A percentile compares a stretch with the other conserved stretches of the same genome.
phyloP scores from a whole-genome alignment of 1,140 invertebrate species.

The Zaprionus ornatus region DNA sequence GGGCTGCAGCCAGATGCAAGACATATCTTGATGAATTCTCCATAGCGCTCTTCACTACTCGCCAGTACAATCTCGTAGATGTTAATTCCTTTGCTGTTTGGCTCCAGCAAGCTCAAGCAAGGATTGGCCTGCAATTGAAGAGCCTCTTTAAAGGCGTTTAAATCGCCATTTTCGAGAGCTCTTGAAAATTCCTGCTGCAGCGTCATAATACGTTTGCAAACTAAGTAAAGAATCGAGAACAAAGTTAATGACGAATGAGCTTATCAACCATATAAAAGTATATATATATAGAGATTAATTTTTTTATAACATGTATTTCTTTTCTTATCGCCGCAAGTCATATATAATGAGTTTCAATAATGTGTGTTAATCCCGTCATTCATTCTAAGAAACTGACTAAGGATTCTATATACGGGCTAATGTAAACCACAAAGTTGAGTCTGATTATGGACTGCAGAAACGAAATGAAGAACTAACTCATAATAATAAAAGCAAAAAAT shows the following conservation, averaged over 20 bases:
- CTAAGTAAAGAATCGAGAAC: no score
- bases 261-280: background rate
- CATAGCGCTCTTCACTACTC: constrained; percentile 50
- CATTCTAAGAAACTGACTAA: no score
- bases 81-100: constrained; percentile 28
- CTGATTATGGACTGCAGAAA: no score
- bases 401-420: no score
- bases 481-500: no score
- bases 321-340: no score
- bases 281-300: no score
- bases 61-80: constrained; percentile 47
- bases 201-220: constrained; percentile 18
- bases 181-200: constrained; percentile 14
- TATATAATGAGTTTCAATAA: no score
- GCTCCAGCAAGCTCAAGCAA: background rate
- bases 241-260: background rate
- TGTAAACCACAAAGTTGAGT: no score
- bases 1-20: constrained; percentile 87
- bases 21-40: constrained; percentile 86
- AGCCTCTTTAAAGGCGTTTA: constrained; percentile 37
- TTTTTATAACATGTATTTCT: no score
- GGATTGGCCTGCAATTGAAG: constrained; percentile 44
- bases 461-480: no score
- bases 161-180: constrained; percentile 30
- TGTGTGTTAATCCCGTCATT: no score